Percentiles rank a stretch among this genome's conserved stretches.
Evolutionary conservation across 2,888 invertebrate genomes (phyloP).

Genomic region (Coremacera marginata): DNA sequence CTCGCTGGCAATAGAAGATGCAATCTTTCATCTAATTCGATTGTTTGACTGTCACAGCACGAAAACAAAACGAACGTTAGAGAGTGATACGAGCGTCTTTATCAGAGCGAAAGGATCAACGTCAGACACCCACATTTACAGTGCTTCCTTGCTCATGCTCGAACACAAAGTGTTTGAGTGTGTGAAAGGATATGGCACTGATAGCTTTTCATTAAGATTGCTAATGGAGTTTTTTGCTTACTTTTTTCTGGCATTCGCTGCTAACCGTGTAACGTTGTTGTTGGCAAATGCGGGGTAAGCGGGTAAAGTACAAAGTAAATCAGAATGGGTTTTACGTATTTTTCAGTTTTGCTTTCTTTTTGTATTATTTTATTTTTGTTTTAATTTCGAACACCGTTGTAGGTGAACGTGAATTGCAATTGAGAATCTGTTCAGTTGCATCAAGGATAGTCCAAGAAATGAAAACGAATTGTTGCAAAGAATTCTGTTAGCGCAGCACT

Average conservation of each 20-base stretch:
- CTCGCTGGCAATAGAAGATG: background rate
- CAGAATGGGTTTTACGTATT: background rate
- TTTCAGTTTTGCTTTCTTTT: background rate
- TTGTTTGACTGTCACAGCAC: constrained; percentile 11
- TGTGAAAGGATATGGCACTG: constrained; percentile 24
- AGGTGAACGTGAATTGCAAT: background rate
- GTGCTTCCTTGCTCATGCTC: background rate
- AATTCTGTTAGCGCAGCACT: constrained; percentile 11
- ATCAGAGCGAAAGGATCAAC: background rate
- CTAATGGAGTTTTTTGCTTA: constrained; percentile 18
- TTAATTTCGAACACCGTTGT: background rate
- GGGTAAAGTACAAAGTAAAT: constrained; percentile 3
- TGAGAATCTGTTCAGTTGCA: constrained; percentile 4
- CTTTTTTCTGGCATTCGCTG: background rate
- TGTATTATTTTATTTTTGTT: background rate
- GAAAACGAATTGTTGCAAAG: constrained; percentile 5
- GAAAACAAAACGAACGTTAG: background rate
- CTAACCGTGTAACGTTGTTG: background rate
- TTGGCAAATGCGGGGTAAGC: background rate
- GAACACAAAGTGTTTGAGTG: background rate
- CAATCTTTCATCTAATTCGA: constrained; percentile 9
- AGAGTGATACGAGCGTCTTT: background rate
- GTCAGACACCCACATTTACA: background rate
- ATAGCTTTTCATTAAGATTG: constrained; percentile 30
- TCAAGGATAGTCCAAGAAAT: constrained; percentile 11